Evolutionary conservation across 1,140 invertebrate genomes (phyloP).

Genomic region (Cylas formicarius): DNA sequence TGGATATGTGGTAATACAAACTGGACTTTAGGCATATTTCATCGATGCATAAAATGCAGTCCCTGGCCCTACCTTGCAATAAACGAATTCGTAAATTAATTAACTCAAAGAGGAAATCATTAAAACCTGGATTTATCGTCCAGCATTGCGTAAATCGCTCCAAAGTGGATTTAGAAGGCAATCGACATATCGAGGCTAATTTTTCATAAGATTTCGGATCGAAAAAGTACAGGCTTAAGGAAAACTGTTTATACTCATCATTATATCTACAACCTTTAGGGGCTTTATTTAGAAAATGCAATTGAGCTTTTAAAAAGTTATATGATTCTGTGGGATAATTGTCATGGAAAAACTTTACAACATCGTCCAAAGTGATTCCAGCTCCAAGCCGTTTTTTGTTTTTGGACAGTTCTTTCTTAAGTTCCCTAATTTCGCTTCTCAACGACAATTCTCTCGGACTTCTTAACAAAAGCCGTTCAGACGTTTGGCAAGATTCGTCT

Average conservation of each 20-base stretch:
- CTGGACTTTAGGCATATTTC: conserved; percentile 8
- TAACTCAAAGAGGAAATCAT: conserved; percentile 13
- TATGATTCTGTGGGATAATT: conserved; percentile 1
- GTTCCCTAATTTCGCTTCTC: background rate
- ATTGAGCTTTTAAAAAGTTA: conserved; percentile 2
- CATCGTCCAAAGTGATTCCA: background rate
- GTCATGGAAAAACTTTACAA: background rate
- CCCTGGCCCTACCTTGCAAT: conserved; percentile 2
- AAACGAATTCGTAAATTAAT: conserved; percentile 4
- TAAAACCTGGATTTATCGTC: conserved; percentile 11
- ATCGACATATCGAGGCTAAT: conserved; percentile 2
- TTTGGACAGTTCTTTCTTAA: background rate
- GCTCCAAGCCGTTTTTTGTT: background rate
- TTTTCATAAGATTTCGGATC: conserved; percentile 12
- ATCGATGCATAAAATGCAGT: conserved; percentile 12
- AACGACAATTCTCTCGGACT: conserved; percentile 2
- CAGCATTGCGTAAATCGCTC: conserved; percentile 8
- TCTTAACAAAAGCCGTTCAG: background rate
- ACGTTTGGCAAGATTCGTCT: conserved; percentile 3
- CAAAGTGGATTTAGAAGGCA: conserved; percentile 9
- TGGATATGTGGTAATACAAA: conserved; percentile 10
- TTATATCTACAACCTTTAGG: conserved; percentile 5
- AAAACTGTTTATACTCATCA: conserved; percentile 11
- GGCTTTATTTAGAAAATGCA: conserved; percentile 10
- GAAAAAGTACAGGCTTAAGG: conserved; percentile 9